Evolutionary conservation across 2,888 invertebrate genomes (phyloP), one percentile per base, ranked within the genome.

Genomic region (Gnatocerus cornutus): DNA sequence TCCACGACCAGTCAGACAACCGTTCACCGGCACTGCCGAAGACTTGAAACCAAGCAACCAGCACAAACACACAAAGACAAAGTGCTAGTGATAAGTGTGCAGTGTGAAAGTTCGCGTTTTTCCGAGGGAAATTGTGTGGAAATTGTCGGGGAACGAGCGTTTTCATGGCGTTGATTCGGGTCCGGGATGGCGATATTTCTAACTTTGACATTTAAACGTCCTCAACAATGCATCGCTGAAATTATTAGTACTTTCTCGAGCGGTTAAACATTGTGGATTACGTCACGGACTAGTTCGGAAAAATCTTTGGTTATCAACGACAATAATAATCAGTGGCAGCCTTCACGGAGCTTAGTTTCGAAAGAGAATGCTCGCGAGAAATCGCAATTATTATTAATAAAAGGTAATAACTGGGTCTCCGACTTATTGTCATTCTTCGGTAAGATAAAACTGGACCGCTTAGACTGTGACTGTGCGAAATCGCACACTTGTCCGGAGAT

Each of bases 1-100:
- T 56, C 63, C 63, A 53, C 68, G 63, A 73, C 71, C 73, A 71
- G 74, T 74, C 73, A 73, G 71, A 73, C 72, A 68, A 73, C 73
- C 71, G 74, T 73, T 74, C 74, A 71, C 72, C 65, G 68, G 73
- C 74, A 71, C 72, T 61, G 68, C 66, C 65, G 73, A 73, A 73
- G 73, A 73, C 67, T 68, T 43, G 67, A 67, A 50, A 30, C 53
- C 53, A 43, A 41, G 48, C 46, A 14, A 63, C 46, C 52, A 67
- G 45, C 50, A 67, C 48, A 46, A 61, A 67, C 27, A 48, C 58
- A 58, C 66, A 56, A 58, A 65, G 56, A 64, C 41, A 37, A 50
- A 53, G 55, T 65, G 63, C 45, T 43, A 53, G 63, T 63, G 63
- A 63, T 63, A 63, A 63, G 63, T 63, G 63, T 8, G 52, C 27